phyloP scores from a whole-genome alignment of 2,113 vertebrate genomes.

The Felis catus region F.catus_Fca126_mat1.0 CM031421.1:46134001-46134500 shows the following conservation, averaged over 20 bases:
- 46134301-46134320: neutral
- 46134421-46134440: neutral
- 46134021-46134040: neutral
- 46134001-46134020: neutral
- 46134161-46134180: conserved; percentile 8
- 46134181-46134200: neutral
- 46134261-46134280: neutral
- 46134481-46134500: neutral
- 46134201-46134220: neutral
- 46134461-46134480: neutral
- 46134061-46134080: neutral
- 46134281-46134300: neutral
- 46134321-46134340: neutral
- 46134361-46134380: neutral
- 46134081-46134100: neutral
- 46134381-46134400: neutral
- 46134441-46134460: neutral
- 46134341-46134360: neutral
- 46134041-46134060: neutral
- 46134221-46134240: neutral
- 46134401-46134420: neutral
- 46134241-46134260: neutral
- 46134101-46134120: neutral
- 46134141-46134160: neutral
- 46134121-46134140: neutral